A percentile compares a stretch with the other conserved stretches of the same genome.
Evolutionary conservation across 1,140 invertebrate genomes (phyloP).

Genomic region (Augochlora pura): DNA sequence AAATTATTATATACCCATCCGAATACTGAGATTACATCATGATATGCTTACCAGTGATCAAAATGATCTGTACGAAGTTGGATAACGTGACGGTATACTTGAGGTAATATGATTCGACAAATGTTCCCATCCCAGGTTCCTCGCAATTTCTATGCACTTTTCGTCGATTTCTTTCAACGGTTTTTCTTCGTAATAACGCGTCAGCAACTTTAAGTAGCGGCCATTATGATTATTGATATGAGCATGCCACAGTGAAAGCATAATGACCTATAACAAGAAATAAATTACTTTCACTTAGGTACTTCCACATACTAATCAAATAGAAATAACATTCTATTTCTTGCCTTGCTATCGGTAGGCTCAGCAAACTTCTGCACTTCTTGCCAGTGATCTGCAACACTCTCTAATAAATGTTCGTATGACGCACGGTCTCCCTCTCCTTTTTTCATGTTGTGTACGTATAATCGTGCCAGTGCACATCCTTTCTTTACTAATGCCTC

Average conservation of each 20-base stretch:
- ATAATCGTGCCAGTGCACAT: slow-evolving; percentile 85
- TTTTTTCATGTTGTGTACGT: slow-evolving; percentile 75
- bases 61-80: slow-evolving; percentile 84
- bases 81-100: slow-evolving; percentile 84
- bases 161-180: slow-evolving; percentile 87
- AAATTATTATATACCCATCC: background rate
- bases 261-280: slow-evolving; percentile 81
- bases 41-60: slow-evolving; percentile 74
- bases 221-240: slow-evolving; percentile 89
- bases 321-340: slow-evolving; percentile 84
- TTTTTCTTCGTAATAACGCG: slow-evolving; percentile 90
- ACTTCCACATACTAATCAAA: slow-evolving; percentile 40
- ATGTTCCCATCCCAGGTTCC: slow-evolving; percentile 86
- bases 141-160: slow-evolving; percentile 85
- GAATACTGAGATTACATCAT: background rate
- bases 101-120: slow-evolving; percentile 81
- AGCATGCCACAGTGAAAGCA: slow-evolving; percentile 91
- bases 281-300: background rate
- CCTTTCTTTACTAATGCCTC: slow-evolving; percentile 90
- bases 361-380: slow-evolving; percentile 91
- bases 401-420: slow-evolving; percentile 78
- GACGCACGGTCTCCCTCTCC: slow-evolving; percentile 63
- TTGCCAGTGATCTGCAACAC: slow-evolving; percentile 84
- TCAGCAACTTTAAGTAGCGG: slow-evolving; percentile 87
- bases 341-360: slow-evolving; percentile 88